Base-by-base conservation (phyloP, 2,888 invertebrate genomes). In the Ichneumon xanthorius region DNA sequence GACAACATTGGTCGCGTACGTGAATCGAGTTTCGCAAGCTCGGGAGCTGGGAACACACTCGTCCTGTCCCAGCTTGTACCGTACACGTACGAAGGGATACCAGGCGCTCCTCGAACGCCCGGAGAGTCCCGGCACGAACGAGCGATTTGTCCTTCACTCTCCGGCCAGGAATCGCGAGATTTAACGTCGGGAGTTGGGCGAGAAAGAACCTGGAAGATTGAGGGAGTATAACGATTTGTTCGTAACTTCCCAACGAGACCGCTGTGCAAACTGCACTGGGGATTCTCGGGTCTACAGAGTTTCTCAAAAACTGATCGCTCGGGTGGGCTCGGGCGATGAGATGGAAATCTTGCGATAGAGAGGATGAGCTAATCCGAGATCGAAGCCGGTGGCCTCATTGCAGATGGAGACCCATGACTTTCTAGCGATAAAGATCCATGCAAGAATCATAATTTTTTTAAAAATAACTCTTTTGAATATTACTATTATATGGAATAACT, bases 71-170 rank as follows among this genome's bases (percentile, higher is more conserved):
- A 65, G 58, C 75, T 16, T 50, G 16, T 67, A 19, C 37, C 30
- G 53, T 70, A 73, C 79, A 75, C 65, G 68, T 82, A 65, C 58
- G 53, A 50, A 40, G 22, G 14, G 67, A 72, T 30, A 40, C 40
- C 40, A 72, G 55, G 53, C 40, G 58, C 40, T 40, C 40, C 55
- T 65, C 50, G 75, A n/a, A 79, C 73, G 70, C 72, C 67, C 67
- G 7, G 79, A 79, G 58, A 85, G 82, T 85, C 83, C 50, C 67
- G 75, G 86, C 88, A 88, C 88, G 88, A 86, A 88, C 86, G 40
- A 80, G 73, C 88, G 85, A 88, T 88, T 88, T 88, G 88, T 88
- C 86, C 86, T 85, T 80, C 82, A 82, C 81, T 85, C 81, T 80
- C 75, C 61, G 50, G 7, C 33, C 68, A 65, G 71, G 67, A 87